Percentiles rank a stretch among this genome's conserved stretches.
Conservation (phyloP, 2,888 invertebrate species). For the Proisotoma minuta region DNA sequence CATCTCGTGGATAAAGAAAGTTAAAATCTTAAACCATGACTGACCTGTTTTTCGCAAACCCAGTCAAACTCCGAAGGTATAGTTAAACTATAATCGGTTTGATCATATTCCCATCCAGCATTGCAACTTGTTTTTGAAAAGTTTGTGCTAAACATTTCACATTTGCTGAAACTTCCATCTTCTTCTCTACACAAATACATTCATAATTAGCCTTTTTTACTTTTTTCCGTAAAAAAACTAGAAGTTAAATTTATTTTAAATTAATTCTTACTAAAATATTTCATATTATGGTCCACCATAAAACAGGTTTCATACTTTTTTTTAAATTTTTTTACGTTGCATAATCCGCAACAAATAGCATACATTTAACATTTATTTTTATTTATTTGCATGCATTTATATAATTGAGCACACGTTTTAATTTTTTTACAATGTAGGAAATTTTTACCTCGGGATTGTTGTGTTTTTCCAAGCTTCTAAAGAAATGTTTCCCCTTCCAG, state of each 20-base stretch:
- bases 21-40: no score
- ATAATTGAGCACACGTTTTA: not conserved
- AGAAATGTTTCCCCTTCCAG: conserved; percentile 53
- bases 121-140: conserved; percentile 48
- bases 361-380: not conserved
- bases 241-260: no score
- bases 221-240: no score
- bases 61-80: conserved; percentile 56
- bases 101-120: conserved; percentile 58
- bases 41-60: conserved; percentile 57
- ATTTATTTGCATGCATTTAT: not conserved
- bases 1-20: no score
- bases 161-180: conserved; percentile 38
- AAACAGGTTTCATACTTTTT: no score
- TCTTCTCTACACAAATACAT: conserved; percentile 26
- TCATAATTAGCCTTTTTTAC: no score
- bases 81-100: conserved; percentile 55
- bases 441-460: conserved; percentile 55
- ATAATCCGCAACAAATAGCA: no score
- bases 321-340: no score
- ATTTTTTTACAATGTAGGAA: not conserved
- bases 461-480: conserved; percentile 54
- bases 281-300: no score
- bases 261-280: no score
- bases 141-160: conserved; percentile 33